Evolutionary conservation across 2,113 vertebrate species (phyloP).

Genomic region (Cololabis saira): DNA sequence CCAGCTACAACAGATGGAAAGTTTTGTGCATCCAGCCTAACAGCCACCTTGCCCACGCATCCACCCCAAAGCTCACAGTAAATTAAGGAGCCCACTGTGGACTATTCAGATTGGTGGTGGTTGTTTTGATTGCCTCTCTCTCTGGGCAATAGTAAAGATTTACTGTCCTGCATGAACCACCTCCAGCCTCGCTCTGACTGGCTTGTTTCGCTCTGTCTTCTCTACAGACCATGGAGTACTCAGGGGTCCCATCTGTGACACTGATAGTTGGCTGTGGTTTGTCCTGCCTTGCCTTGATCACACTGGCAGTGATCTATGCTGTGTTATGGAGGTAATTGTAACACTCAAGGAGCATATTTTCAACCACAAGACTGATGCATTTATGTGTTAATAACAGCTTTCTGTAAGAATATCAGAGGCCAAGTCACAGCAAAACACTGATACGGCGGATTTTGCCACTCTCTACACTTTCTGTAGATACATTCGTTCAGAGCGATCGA

Average conservation of each 20-base stretch:
- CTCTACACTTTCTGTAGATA: slow-evolving; percentile 83
- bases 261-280: slow-evolving; percentile 98
- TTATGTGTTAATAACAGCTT: background rate
- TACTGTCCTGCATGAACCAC: slow-evolving; percentile 58
- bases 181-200: slow-evolving; percentile 61
- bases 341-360: background rate
- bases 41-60: slow-evolving; percentile 55
- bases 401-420: too few species aligned
- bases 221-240: slow-evolving; percentile 96
- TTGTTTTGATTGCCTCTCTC: slow-evolving; percentile 66
- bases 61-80: slow-evolving; percentile 47
- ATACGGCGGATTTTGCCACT: background rate
- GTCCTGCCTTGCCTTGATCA: slow-evolving; percentile 96
- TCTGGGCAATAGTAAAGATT: slow-evolving; percentile 57
- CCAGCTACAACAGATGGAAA: slow-evolving; percentile 20
- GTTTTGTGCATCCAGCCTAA: slow-evolving; percentile 23
- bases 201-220: slow-evolving; percentile 70
- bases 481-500: slow-evolving; percentile 96
- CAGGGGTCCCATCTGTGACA: slow-evolving; percentile 97
- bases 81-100: slow-evolving; percentile 51
- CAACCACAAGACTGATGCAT: background rate
- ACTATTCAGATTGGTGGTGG: slow-evolving; percentile 40
- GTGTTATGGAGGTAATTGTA: slow-evolving; percentile 95
- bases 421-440: too few species aligned
- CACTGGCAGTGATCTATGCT: slow-evolving; percentile 94